Evolutionary conservation across 2,113 vertebrate species (phyloP).

Genomic region (Mungos mungo): DNA sequence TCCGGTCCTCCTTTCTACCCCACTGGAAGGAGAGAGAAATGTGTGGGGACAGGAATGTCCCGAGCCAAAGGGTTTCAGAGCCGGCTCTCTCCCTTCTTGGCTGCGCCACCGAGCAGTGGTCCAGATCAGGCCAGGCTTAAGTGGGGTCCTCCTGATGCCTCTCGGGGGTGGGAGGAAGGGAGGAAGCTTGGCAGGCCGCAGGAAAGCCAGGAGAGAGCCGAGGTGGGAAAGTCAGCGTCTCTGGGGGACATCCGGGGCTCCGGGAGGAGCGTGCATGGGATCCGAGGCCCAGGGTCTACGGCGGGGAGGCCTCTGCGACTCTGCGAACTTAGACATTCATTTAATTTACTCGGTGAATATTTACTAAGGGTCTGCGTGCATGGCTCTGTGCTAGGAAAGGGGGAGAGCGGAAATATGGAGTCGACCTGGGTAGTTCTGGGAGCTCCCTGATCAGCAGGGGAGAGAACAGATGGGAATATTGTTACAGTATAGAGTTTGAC

Average conservation of each 20-base stretch:
- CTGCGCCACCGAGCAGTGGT: not conserved
- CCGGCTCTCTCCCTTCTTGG: not conserved
- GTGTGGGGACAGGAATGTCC: not conserved
- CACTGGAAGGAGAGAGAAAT: not conserved
- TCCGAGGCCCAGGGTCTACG: not conserved
- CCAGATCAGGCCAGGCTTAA: not conserved
- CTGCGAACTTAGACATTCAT: not conserved
- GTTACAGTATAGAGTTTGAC: not conserved
- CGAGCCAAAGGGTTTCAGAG: not conserved
- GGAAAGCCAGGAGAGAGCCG: not conserved
- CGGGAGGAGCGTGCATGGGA: not conserved
- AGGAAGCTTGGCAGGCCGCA: not conserved
- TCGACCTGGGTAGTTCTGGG: fast-evolving
- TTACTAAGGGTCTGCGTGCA: fast-evolving
- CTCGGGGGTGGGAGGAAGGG: not conserved
- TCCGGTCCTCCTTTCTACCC: not conserved
- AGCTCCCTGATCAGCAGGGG: not conserved
- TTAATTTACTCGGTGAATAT: not conserved
- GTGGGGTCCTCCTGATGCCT: not conserved
- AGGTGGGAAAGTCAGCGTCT: not conserved
- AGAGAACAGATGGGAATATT: not conserved
- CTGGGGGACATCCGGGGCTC: not conserved
- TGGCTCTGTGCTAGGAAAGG: not conserved
- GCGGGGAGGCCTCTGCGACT: fast-evolving
- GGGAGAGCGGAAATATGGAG: not conserved